Evolutionary conservation across 2,888 invertebrate genomes (phyloP).

Genomic region (Gari tellinella): DNA sequence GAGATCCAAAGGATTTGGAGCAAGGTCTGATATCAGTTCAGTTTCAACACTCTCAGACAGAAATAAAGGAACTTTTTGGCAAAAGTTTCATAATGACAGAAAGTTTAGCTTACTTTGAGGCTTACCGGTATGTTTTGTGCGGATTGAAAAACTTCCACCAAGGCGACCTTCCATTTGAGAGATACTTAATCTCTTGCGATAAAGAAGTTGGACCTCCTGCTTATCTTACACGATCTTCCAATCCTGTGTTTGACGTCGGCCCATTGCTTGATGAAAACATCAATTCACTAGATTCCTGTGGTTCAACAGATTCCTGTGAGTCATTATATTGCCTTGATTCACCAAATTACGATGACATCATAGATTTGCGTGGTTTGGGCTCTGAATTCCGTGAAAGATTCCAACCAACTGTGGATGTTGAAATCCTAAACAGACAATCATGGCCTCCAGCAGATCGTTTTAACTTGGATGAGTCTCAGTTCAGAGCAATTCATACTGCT

Average conservation of each 20-base stretch:
- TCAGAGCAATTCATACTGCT: conserved; percentile 75
- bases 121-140: conserved; percentile 90
- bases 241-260: too few relatives aligned
- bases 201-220: conserved; percentile 52
- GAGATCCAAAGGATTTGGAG: conserved; percentile 59
- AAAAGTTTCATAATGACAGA: conserved; percentile 88
- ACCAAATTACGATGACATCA: too few relatives aligned
- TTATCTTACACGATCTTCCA: conserved; percentile 47
- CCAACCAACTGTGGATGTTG: too few relatives aligned
- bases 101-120: conserved; percentile 92
- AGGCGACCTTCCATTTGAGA: conserved; percentile 65
- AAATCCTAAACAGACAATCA: conserved; percentile 3
- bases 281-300: too few relatives aligned
- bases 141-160: conserved; percentile 87
- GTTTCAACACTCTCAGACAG: conserved; percentile 59
- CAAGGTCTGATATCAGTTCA: conserved; percentile 60
- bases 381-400: too few relatives aligned
- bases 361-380: background rate
- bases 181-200: conserved; percentile 64
- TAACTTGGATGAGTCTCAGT: conserved; percentile 77
- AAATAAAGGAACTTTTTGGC: conserved; percentile 32
- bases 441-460: conserved; percentile 77
- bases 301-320: too few relatives aligned
- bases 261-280: too few relatives aligned
- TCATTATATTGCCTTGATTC: conserved; percentile 34